phyloP scores from a whole-genome alignment of 2,888 invertebrate species.

The Amaurobius ferox region DNA sequence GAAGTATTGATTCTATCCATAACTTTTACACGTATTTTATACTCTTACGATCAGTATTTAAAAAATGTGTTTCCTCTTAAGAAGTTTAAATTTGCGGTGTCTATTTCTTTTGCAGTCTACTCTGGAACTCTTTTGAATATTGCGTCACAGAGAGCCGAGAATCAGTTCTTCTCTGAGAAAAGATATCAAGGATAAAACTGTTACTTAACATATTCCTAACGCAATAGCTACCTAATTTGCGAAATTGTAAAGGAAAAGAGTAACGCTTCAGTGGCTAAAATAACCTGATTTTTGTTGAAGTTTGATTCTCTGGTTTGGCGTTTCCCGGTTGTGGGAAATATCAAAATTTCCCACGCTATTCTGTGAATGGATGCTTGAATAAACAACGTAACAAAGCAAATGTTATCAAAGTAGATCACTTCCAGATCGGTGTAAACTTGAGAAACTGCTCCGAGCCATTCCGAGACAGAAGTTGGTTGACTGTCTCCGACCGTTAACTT shows the following conservation, averaged over 20 bases:
- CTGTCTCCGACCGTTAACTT: conserved; percentile 6
- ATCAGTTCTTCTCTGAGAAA: not conserved
- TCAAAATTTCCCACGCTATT: conserved; percentile 5
- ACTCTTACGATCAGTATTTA: no score
- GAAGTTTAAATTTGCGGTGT: no score
- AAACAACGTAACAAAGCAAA: conserved; percentile 18
- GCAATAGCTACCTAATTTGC: not conserved
- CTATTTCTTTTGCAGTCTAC: no score
- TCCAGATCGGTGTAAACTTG: conserved; percentile 16
- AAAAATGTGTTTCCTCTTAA: no score
- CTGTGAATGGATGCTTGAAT: conserved; percentile 16
- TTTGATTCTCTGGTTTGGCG: conserved; percentile 12
- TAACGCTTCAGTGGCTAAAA: conserved; percentile 50
- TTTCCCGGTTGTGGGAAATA: conserved; percentile 36
- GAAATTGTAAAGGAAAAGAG: conserved; percentile 37
- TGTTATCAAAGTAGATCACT: conserved; percentile 16
- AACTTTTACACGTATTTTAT: no score
- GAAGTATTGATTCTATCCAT: no score
- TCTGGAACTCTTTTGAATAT: no score
- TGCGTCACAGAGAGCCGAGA: not conserved
- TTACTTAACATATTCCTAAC: conserved; percentile 16
- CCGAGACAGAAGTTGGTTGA: not conserved
- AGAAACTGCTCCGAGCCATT: conserved; percentile 5
- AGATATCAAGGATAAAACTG: conserved; percentile 13
- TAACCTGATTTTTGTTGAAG: conserved; percentile 42